phyloP scores from a whole-genome alignment of 2,113 vertebrate genomes.

The Todiramphus chloris region DNA sequence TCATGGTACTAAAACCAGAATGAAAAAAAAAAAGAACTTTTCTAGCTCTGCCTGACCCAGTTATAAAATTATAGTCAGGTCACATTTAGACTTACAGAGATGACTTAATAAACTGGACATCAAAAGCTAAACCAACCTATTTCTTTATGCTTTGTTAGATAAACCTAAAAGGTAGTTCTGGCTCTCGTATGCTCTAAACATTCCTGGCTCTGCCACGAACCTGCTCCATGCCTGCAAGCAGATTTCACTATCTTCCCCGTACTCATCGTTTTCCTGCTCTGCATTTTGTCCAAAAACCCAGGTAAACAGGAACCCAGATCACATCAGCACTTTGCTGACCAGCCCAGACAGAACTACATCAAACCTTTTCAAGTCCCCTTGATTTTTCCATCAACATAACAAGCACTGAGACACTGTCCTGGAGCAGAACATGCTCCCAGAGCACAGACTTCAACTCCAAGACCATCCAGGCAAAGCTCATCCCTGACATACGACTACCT shows the following conservation, averaged over 20 bases:
- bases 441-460: neutral
- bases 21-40: neutral
- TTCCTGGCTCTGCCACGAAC: neutral
- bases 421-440: fast-evolving
- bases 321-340: neutral
- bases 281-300: neutral
- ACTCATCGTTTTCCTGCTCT: neutral
- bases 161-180: neutral
- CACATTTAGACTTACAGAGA: neutral
- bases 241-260: neutral
- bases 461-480: neutral
- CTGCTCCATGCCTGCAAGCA: neutral
- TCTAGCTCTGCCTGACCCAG: neutral
- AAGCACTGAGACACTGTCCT: neutral
- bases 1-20: neutral
- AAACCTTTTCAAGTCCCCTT: neutral
- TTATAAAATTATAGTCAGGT: neutral
- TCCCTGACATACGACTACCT: neutral
- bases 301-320: neutral
- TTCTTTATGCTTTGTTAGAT: neutral
- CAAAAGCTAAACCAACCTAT: neutral
- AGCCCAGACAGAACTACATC: neutral
- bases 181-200: neutral
- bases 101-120: neutral
- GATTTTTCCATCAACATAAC: neutral